phyloP scores from a whole-genome alignment of 2,113 vertebrate genomes.

The Crotalus horridus region DNA sequence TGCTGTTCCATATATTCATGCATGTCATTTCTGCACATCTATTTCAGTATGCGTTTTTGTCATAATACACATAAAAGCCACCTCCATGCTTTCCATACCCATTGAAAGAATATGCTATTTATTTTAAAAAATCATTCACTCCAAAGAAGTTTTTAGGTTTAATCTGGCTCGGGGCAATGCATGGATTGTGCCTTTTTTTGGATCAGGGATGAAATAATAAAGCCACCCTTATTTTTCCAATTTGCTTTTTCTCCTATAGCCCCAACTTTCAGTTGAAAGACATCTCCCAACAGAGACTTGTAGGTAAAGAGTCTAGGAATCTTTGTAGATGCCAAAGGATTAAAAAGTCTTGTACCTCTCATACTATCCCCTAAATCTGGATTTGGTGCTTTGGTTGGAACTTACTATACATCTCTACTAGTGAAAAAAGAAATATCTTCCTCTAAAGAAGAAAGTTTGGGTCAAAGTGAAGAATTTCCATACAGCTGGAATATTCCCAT shows the following conservation, averaged over 20 bases:
- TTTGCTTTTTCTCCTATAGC: not conserved
- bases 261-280: not conserved
- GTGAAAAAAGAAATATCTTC: not conserved
- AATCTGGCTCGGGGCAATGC: not conserved
- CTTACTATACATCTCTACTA: not conserved
- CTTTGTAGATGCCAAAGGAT: not conserved
- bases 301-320: not conserved
- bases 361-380: not conserved
- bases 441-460: not conserved
- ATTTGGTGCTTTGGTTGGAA: not conserved
- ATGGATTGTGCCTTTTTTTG: not conserved
- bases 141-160: not conserved
- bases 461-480: not conserved
- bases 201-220: not conserved
- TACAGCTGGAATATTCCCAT: not conserved
- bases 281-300: not conserved
- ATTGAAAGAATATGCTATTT: not conserved
- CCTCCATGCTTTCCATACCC: not conserved
- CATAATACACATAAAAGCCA: not conserved
- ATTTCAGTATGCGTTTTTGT: not conserved
- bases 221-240: not conserved
- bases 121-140: not conserved
- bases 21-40: not conserved
- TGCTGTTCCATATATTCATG: not conserved
- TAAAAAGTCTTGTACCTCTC: not conserved